Conservation (phyloP, 1,140 invertebrate species). For the Mylabris phalerata region DNA sequence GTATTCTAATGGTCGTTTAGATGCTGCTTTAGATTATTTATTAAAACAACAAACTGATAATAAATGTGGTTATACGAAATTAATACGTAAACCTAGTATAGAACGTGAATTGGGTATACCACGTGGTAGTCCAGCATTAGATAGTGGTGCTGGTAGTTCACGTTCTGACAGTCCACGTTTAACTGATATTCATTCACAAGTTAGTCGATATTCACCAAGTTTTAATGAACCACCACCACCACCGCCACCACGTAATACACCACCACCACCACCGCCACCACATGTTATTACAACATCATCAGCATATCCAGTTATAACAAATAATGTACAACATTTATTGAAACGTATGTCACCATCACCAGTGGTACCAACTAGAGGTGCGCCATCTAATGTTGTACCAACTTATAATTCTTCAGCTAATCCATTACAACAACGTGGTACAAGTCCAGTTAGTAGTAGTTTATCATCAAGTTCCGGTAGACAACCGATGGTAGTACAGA, state of each 20-base stretch:
- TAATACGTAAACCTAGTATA: constrained; percentile 79
- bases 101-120: constrained; percentile 72
- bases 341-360: constrained; percentile 79
- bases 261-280: constrained; percentile 58
- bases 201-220: constrained; percentile 59
- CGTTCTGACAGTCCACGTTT: constrained; percentile 77
- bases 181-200: constrained; percentile 47
- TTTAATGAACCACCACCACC: constrained; percentile 60
- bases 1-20: constrained; percentile 58
- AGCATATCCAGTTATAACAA: constrained; percentile 48
- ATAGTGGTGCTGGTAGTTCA: constrained; percentile 80
- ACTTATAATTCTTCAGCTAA: constrained; percentile 37
- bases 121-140: constrained; percentile 75
- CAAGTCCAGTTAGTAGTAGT: constrained; percentile 62
- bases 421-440: constrained; percentile 55
- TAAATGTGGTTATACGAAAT: constrained; percentile 55
- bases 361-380: constrained; percentile 50
- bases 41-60: constrained; percentile 50
- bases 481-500: constrained; percentile 74
- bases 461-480: constrained; percentile 38
- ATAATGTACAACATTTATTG: constrained; percentile 72
- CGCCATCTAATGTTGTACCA: constrained; percentile 46
- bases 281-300: constrained; percentile 19
- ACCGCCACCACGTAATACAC: constrained; percentile 54
- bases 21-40: constrained; percentile 62